Percentiles rank a stretch among this genome's conserved stretches.
Evolutionary conservation across 2,888 invertebrate species (phyloP).

Genomic region (Zygaena filipendulae): DNA sequence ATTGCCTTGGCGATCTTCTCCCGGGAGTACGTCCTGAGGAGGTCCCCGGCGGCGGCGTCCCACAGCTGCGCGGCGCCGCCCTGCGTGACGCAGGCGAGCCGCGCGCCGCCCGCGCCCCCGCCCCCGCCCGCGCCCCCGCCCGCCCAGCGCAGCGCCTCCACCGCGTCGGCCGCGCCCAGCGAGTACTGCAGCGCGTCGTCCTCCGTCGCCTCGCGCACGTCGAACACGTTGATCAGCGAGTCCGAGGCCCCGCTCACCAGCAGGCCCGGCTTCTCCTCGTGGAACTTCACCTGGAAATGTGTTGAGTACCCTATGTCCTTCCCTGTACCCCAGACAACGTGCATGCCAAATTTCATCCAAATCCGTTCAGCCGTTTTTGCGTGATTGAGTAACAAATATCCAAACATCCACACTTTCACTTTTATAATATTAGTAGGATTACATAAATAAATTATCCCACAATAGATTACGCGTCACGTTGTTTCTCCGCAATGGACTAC

Average conservation of each 20-base stretch:
- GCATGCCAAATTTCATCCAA: too few species aligned
- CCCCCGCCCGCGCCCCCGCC: conserved; percentile 78
- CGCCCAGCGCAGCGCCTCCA: conserved; percentile 73
- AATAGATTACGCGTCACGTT: too few species aligned
- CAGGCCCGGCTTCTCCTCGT: conserved; percentile 72
- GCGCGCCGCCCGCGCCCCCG: conserved; percentile 61
- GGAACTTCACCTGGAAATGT: conserved; percentile 72
- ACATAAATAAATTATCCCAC: too few species aligned
- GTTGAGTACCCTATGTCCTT: too few species aligned
- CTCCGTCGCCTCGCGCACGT: conserved; percentile 77
- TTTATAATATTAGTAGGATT: too few species aligned
- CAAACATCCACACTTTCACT: too few species aligned
- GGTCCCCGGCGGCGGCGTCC: conserved; percentile 71
- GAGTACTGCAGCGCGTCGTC: conserved; percentile 83
- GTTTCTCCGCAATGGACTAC: too few species aligned
- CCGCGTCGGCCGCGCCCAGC: conserved; percentile 82
- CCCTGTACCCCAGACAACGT: too few species aligned
- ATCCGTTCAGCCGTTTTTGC: too few species aligned
- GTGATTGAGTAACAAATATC: too few species aligned
- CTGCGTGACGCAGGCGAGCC: conserved; percentile 75
- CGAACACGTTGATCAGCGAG: conserved; percentile 86
- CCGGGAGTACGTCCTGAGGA: conserved; percentile 66
- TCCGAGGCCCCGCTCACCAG: conserved; percentile 84
- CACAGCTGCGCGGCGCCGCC: conserved; percentile 76
- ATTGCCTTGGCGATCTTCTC: conserved; percentile 68